Conservation (phyloP, 1,140 invertebrate species). For the Drosophila tropicalis region DNA sequence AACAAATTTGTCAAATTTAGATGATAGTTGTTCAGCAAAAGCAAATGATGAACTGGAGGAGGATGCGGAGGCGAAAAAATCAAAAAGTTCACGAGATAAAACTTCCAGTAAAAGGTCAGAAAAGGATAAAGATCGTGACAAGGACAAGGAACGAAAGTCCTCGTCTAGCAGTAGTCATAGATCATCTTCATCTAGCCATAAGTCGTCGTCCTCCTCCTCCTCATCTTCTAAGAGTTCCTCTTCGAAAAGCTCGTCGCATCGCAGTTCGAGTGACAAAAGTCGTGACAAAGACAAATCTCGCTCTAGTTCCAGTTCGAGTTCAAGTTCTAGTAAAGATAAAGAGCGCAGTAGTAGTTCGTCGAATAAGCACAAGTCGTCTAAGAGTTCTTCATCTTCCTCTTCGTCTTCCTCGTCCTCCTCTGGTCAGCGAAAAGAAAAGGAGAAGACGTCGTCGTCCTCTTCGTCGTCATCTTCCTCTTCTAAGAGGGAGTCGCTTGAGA, state of each 20-base stretch:
- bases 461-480: conserved; percentile 15
- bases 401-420: conserved; percentile 54
- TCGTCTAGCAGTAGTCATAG: conserved; percentile 68
- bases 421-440: conserved; percentile 79
- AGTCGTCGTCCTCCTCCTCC: conserved; percentile 63
- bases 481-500: conserved; percentile 84
- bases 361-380: conserved; percentile 79
- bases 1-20: conserved; percentile 53
- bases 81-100: conserved; percentile 65
- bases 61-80: conserved; percentile 55
- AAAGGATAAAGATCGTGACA: conserved; percentile 82
- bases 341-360: conserved; percentile 68
- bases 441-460: conserved; percentile 82
- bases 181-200: conserved; percentile 75
- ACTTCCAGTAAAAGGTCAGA: conserved; percentile 63
- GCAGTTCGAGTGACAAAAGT: conserved; percentile 76
- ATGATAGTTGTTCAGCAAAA: conserved; percentile 67
- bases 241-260: conserved; percentile 68
- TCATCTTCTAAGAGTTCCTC: conserved; percentile 70
- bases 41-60: conserved; percentile 56
- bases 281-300: conserved; percentile 74
- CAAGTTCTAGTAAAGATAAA: conserved; percentile 75
- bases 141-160: conserved; percentile 72
- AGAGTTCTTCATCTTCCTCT: conserved; percentile 68
- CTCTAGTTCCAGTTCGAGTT: conserved; percentile 60